These are phyloP conservation scores for Vanessa tameamea DNA, from an alignment of 1,140 invertebrate genomes.

Conservation along the genomic window DNA sequence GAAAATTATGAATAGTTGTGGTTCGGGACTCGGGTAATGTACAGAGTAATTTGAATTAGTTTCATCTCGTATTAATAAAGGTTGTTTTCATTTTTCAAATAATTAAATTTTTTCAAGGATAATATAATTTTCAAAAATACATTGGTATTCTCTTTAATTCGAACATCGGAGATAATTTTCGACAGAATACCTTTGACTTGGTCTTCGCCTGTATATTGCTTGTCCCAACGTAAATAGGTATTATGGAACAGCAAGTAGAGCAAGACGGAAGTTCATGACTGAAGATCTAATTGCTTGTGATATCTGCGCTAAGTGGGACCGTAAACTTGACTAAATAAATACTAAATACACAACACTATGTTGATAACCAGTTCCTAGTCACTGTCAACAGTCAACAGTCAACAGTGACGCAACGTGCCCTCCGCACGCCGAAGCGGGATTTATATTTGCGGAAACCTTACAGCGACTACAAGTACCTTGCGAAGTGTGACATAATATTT, in stretches of 20 bases:
- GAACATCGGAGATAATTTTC: too few species aligned
- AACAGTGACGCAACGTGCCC: constrained; percentile 46
- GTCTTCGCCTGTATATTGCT: too few species aligned
- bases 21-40: too few species aligned
- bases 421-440: constrained; percentile 4
- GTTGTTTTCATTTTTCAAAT: too few species aligned
- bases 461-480: constrained; percentile 17
- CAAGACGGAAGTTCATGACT: constrained; percentile 10
- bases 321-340: constrained; percentile 19
- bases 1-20: too few species aligned
- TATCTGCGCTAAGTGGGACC: constrained; percentile 19
- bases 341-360: constrained; percentile 1
- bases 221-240: too few species aligned
- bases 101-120: too few species aligned
- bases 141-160: too few species aligned
- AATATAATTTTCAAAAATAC: too few species aligned
- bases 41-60: too few species aligned
- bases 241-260: background rate
- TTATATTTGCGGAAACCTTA: constrained; percentile 36
- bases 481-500: constrained; percentile 36
- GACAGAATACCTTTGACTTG: too few species aligned
- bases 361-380: constrained; percentile 29
- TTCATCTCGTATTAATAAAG: too few species aligned
- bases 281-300: constrained; percentile 19
- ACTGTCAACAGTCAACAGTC: constrained; percentile 38